Conservation (phyloP, 2,888 invertebrate genomes). For the Dryococelus australis region DNA sequence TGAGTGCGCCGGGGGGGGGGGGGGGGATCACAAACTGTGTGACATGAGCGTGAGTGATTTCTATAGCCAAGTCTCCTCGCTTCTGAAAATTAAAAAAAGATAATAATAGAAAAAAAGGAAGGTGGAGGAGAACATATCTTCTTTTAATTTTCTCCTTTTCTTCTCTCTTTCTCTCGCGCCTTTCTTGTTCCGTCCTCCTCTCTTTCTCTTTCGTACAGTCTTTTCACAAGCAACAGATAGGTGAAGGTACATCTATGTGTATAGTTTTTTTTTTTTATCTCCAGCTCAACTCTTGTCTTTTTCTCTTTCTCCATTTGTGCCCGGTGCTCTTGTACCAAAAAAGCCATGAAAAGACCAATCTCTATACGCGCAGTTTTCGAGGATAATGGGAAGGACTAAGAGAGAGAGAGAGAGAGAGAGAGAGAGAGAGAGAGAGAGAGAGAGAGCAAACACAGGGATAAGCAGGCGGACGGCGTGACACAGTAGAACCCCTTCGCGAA, state of each 20-base stretch:
- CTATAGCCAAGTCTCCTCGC: conserved; percentile 23
- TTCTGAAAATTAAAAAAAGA: conserved; percentile 31
- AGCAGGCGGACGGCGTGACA: background rate
- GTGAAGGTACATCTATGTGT: background rate
- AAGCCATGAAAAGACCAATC: conserved; percentile 16
- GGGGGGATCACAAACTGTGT: background rate
- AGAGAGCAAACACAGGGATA: no score
- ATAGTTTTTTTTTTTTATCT: background rate
- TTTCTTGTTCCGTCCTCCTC: conserved; percentile 1
- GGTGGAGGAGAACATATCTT: conserved; percentile 22
- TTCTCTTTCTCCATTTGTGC: background rate
- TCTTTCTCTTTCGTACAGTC: conserved; percentile 6
- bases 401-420: background rate
- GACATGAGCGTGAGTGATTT: conserved; percentile 29
- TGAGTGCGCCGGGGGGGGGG: background rate
- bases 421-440: background rate
- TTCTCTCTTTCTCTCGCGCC: conserved; percentile 2
- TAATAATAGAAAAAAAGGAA: background rate
- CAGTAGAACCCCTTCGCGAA: background rate
- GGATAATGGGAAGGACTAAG: background rate
- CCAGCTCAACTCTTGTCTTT: background rate
- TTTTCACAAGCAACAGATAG: conserved; percentile 3
- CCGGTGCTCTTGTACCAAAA: background rate
- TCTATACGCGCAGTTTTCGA: conserved; percentile 1
- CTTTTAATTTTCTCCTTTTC: conserved; percentile 27